A percentile compares a stretch with the other conserved stretches of the same genome.
phyloP scores from a whole-genome alignment of 2,113 vertebrate species.

The Dasypus novemcinctus region DNA sequence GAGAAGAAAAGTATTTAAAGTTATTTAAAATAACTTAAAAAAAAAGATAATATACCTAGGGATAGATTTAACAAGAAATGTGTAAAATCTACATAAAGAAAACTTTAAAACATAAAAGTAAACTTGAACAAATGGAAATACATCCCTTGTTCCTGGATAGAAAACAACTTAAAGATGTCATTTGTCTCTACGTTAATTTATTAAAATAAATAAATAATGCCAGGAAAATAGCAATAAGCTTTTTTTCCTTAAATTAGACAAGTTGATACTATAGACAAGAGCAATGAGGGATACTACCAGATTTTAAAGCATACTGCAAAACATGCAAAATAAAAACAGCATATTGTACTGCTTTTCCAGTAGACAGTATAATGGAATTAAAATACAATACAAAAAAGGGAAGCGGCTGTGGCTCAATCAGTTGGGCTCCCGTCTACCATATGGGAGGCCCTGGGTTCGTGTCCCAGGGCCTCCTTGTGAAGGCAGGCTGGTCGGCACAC shows the following conservation, averaged over 20 bases:
- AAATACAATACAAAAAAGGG: not conserved
- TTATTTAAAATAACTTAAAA: not conserved
- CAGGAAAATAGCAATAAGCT: not conserved
- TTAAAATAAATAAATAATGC: not conserved
- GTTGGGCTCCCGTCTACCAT: too few species aligned
- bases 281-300: not conserved
- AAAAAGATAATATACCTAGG: too few species aligned
- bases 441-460: too few species aligned
- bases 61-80: too few species aligned
- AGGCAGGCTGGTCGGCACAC: too few species aligned
- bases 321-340: not conserved
- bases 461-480: too few species aligned
- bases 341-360: not conserved
- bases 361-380: not conserved
- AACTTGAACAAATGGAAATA: too few species aligned
- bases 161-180: not conserved
- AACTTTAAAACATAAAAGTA: too few species aligned
- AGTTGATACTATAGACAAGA: not conserved
- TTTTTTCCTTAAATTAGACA: not conserved
- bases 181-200: not conserved
- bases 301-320: not conserved
- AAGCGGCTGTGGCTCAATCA: too few species aligned
- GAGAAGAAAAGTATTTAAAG: not conserved
- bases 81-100: too few species aligned
- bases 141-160: not conserved